Percentiles rank a stretch among this genome's conserved stretches.
These are phyloP conservation scores for Drosophila seclusa DNA, from an alignment of 2,888 invertebrate species.

Conservation along the genomic window DNA sequence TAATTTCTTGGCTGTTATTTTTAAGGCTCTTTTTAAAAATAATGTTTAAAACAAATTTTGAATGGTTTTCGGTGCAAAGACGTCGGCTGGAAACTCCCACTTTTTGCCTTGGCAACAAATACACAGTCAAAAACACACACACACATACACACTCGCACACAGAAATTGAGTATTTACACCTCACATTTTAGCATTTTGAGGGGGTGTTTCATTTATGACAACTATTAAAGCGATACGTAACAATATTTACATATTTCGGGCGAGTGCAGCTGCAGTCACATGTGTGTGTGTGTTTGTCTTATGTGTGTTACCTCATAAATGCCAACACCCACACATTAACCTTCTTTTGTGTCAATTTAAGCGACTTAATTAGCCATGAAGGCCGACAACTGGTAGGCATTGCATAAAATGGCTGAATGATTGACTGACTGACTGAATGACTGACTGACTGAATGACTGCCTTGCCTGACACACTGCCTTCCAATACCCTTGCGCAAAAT, in stretches of 20 bases:
- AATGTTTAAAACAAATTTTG: conserved; percentile 3
- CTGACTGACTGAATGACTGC: conserved; percentile 18
- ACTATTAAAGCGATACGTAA: conserved; percentile 59
- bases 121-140: conserved; percentile 7
- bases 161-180: conserved; percentile 35
- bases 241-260: conserved; percentile 64
- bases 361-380: conserved; percentile 79
- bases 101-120: conserved; percentile 50
- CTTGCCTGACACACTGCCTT: conserved; percentile 25
- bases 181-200: conserved; percentile 58
- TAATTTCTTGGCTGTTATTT: not conserved
- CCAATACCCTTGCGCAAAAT: conserved; percentile 12
- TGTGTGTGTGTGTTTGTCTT: conserved; percentile 17
- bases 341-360: conserved; percentile 70
- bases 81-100: conserved; percentile 37
- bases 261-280: conserved; percentile 68
- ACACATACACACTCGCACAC: conserved; percentile 13
- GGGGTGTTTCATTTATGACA: conserved; percentile 63
- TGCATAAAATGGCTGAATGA: conserved; percentile 30
- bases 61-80: conserved; percentile 28
- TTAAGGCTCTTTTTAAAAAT: not conserved
- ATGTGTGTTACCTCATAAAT: conserved; percentile 64
- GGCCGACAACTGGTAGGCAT: conserved; percentile 66
- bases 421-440: conserved; percentile 36
- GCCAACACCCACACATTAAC: conserved; percentile 76